These are phyloP conservation scores for Pogoniulus pusillus DNA, from an alignment of 2,797 vertebrate genomes.

Conservation along the genomic window DNA sequence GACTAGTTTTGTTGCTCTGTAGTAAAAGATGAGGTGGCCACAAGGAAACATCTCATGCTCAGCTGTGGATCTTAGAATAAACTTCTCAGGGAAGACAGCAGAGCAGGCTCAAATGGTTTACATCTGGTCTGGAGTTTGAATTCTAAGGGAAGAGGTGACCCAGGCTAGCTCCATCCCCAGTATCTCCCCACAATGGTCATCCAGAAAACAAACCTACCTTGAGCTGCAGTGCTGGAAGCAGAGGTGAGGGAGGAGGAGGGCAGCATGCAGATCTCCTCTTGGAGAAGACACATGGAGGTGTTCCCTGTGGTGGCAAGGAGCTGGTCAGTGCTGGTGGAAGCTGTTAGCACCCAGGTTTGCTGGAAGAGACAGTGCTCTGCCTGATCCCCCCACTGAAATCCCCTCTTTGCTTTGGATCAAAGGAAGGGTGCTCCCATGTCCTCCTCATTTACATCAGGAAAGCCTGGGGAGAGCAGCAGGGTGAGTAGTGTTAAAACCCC, in stretches of 20 bases:
- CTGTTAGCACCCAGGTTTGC: not conserved
- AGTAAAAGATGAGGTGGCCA: not conserved
- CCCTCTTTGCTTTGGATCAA: not conserved
- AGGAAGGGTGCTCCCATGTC: rapidly evolving
- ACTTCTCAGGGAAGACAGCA: not conserved
- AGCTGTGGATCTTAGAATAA: not conserved
- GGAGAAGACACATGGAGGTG: rapidly evolving
- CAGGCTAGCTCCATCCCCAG: not conserved
- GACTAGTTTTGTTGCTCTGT: not conserved
- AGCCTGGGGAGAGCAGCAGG: not conserved
- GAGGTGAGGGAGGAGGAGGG: not conserved
- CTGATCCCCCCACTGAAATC: rapidly evolving
- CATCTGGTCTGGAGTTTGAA: not conserved
- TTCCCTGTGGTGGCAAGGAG: rapidly evolving
- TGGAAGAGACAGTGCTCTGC: not conserved
- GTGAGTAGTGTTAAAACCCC: rapidly evolving
- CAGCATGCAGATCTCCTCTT: not conserved
- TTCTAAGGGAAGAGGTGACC: not conserved
- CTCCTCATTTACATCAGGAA: not conserved
- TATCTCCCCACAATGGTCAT: not conserved
- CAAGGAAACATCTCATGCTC: not conserved
- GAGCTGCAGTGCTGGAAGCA: not conserved
- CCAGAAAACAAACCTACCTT: not conserved
- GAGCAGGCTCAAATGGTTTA: not conserved
- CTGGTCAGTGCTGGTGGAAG: not conserved